phyloP scores from a whole-genome alignment of 2,888 invertebrate species.

The Asteroscopus sphinx region DNA sequence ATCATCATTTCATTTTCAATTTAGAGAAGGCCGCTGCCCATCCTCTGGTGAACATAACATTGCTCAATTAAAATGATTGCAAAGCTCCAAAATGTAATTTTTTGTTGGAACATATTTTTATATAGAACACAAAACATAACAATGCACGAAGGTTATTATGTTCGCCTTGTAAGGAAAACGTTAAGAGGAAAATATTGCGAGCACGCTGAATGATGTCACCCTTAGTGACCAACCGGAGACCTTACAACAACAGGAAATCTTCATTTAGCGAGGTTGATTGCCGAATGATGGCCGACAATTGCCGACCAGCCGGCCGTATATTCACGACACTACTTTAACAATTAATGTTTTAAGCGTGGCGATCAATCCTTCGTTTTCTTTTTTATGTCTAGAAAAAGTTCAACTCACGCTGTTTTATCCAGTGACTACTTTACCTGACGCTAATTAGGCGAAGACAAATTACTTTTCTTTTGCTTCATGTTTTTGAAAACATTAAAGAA shows the following conservation, averaged over 20 bases:
- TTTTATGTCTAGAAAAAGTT: slow-evolving; percentile 27
- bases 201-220: slow-evolving; percentile 65
- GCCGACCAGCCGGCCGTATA: slow-evolving; percentile 18
- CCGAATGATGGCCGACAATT: slow-evolving; percentile 55
- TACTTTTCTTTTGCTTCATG: slow-evolving; percentile 31
- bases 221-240: slow-evolving; percentile 54
- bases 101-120: neutral
- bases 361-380: slow-evolving; percentile 20
- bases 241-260: slow-evolving; percentile 71
- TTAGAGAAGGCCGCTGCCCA: too few species aligned
- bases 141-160: slow-evolving; percentile 27
- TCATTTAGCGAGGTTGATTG: slow-evolving; percentile 65
- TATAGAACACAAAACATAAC: slow-evolving; percentile 15
- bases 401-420: slow-evolving; percentile 24
- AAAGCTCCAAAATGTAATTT: neutral
- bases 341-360: slow-evolving; percentile 25
- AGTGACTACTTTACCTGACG: slow-evolving; percentile 23
- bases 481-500: slow-evolving; percentile 22
- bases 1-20: too few species aligned
- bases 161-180: slow-evolving; percentile 55
- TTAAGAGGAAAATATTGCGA: slow-evolving; percentile 57
- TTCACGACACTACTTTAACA: slow-evolving; percentile 24
- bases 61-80: neutral
- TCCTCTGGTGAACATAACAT: too few species aligned
- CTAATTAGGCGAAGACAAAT: slow-evolving; percentile 46